Evolutionary conservation across 23 tunicate genomes (phyloP).

Genomic region (Halocynthia aurantium): DNA sequence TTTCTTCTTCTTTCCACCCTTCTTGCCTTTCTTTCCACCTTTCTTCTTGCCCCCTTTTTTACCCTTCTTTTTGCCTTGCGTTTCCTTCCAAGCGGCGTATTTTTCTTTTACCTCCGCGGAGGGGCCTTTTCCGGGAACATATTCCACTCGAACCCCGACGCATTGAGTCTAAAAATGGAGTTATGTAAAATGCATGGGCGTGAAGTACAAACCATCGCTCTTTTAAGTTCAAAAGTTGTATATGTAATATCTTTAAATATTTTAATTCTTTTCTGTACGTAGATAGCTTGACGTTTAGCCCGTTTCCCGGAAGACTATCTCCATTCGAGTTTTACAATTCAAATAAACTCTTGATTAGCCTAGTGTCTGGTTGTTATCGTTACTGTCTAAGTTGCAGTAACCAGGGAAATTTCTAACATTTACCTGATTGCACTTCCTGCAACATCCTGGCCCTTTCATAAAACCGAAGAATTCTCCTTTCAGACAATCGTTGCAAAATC

Average conservation of each 20-base stretch:
- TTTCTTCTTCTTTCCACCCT: constrained; percentile 32
- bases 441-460: constrained; percentile 69
- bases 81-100: constrained; percentile 89
- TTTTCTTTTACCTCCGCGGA: constrained; percentile 71
- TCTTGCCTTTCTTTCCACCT: constrained; percentile 4
- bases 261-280: too few relatives aligned
- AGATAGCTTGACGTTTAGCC: background rate
- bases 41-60: background rate
- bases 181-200: too few relatives aligned
- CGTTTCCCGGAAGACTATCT: background rate
- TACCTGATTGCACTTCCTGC: constrained; percentile 79
- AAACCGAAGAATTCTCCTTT: constrained; percentile 81
- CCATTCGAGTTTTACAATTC: background rate
- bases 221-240: background rate
- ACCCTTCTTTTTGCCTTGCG: constrained; percentile 64
- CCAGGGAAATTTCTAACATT: background rate
- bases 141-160: constrained; percentile 75
- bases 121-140: constrained; percentile 82
- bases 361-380: too few relatives aligned
- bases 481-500: constrained; percentile 87
- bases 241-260: background rate
- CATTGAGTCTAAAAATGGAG: constrained; percentile 20
- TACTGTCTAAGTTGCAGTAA: too few relatives aligned
- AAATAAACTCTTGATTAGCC: background rate
- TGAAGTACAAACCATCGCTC: too few relatives aligned